A percentile compares a stretch with the other conserved stretches of the same genome.
Evolutionary conservation across 2,888 invertebrate genomes (phyloP).

Genomic region (Nemotelus nigrinus): DNA sequence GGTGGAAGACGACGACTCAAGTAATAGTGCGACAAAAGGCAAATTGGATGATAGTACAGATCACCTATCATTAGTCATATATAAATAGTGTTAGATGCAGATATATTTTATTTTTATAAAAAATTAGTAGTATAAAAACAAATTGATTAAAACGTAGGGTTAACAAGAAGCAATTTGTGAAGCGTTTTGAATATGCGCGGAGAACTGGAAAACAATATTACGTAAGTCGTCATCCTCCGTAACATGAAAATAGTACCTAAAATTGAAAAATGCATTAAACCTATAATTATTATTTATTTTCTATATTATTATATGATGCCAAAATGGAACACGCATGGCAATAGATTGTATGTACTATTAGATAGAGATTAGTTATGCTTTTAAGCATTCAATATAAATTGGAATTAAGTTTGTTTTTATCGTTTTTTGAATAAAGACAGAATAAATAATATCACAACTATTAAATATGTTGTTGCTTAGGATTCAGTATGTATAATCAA

Average conservation of each 20-base stretch:
- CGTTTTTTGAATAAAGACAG: conserved; percentile 26
- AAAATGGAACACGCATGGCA: conserved; percentile 34
- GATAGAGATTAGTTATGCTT: conserved; percentile 38
- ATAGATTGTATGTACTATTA: not conserved
- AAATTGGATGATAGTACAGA: conserved; percentile 8
- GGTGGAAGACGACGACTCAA: conserved; percentile 41
- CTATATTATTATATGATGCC: conserved; percentile 38
- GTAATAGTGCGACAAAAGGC: not conserved
- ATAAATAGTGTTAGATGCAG: conserved; percentile 47
- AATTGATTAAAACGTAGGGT: no score
- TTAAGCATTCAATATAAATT: conserved; percentile 16
- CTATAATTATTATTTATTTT: conserved; percentile 40
- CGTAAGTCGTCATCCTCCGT: conserved; percentile 32
- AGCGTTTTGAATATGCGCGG: no score
- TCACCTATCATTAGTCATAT: conserved; percentile 48
- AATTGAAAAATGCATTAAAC: conserved; percentile 11
- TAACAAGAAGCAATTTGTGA: no score
- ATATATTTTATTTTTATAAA: conserved; percentile 50
- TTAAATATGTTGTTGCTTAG: not conserved
- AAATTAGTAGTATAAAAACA: conserved; percentile 36
- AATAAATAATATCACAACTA: conserved; percentile 28
- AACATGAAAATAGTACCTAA: conserved; percentile 33
- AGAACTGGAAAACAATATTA: not conserved
- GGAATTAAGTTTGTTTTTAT: conserved; percentile 13
- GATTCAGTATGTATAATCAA: no score